Conservation (phyloP, 1,140 invertebrate genomes). For the Dufourea novaeangliae region DNA sequence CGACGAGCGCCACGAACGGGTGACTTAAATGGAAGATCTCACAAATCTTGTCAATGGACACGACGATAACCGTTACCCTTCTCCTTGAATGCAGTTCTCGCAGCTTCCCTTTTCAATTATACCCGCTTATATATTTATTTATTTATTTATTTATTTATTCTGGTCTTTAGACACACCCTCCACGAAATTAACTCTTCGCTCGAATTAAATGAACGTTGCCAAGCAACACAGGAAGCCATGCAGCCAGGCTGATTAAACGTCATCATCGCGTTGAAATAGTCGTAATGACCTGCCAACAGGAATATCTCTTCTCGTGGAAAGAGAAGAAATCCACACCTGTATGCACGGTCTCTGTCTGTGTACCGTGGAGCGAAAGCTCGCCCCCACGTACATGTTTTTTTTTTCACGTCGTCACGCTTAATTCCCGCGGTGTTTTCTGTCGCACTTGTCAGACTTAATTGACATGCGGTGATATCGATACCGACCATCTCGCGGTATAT, state of each 20-base stretch:
- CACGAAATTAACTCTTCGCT: background rate
- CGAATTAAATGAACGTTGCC: background rate
- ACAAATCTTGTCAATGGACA: too few species aligned
- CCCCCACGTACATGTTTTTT: slow-evolving; percentile 35
- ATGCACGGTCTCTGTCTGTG: background rate
- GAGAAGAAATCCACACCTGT: slow-evolving; percentile 28
- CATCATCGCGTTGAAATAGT: slow-evolving; percentile 42
- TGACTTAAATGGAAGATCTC: too few species aligned
- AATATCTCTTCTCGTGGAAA: slow-evolving; percentile 3
- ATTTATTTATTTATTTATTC: too few species aligned
- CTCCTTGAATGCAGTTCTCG: too few species aligned
- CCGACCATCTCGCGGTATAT: slow-evolving; percentile 21
- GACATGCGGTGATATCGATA: slow-evolving; percentile 48
- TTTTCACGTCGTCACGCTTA: slow-evolving; percentile 35
- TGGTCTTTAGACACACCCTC: too few species aligned
- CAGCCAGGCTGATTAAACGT: slow-evolving; percentile 54
- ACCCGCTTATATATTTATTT: too few species aligned
- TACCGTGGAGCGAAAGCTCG: slow-evolving; percentile 40
- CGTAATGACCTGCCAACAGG: slow-evolving; percentile 56
- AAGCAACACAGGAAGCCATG: slow-evolving; percentile 44
- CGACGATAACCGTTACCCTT: too few species aligned
- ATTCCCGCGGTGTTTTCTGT: slow-evolving; percentile 48
- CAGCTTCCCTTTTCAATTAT: too few species aligned
- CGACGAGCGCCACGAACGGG: too few species aligned
- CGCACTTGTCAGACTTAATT: slow-evolving; percentile 50